Evolutionary conservation across 1,140 invertebrate genomes (phyloP).

Genomic region (Pseudomyrmex dendroicus): DNA sequence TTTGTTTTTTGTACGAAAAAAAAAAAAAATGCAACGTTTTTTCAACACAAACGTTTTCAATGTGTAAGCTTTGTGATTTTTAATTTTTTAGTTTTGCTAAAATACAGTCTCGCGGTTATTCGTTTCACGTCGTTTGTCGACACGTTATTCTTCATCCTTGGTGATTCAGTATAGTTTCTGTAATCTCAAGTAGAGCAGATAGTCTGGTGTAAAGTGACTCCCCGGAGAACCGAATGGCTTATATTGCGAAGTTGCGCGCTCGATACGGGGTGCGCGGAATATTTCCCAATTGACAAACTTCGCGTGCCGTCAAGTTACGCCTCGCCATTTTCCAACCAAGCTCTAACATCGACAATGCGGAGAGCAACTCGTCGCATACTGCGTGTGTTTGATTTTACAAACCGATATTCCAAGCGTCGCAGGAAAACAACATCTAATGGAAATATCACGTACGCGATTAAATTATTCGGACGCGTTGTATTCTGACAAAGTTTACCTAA

Average conservation of each 20-base stretch:
- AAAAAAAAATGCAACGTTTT: no score
- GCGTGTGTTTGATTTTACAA: background rate
- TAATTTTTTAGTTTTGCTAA: background rate
- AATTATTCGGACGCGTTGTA: conserved; percentile 8
- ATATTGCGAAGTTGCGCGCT: conserved; percentile 24
- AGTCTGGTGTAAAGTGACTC: conserved; percentile 28
- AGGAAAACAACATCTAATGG: background rate
- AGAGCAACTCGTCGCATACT: background rate
- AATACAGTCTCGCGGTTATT: background rate
- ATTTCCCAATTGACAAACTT: conserved; percentile 55
- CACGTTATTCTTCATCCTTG: background rate
- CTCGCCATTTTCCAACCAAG: background rate
- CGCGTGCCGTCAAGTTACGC: background rate
- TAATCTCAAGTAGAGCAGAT: conserved; percentile 1
- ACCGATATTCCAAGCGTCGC: background rate
- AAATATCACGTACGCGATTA: background rate
- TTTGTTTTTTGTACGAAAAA: no score
- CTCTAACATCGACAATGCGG: background rate
- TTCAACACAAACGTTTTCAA: background rate
- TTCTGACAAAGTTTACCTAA: no score
- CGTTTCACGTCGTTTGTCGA: conserved; percentile 1
- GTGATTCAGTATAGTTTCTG: background rate
- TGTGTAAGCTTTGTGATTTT: background rate
- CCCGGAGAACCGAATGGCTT: conserved; percentile 31
- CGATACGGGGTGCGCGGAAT: conserved; percentile 6